Percentiles rank a stretch among this genome's conserved stretches.
phyloP scores from a whole-genome alignment of 2,797 vertebrate species.

The Falco biarmicus region DNA sequence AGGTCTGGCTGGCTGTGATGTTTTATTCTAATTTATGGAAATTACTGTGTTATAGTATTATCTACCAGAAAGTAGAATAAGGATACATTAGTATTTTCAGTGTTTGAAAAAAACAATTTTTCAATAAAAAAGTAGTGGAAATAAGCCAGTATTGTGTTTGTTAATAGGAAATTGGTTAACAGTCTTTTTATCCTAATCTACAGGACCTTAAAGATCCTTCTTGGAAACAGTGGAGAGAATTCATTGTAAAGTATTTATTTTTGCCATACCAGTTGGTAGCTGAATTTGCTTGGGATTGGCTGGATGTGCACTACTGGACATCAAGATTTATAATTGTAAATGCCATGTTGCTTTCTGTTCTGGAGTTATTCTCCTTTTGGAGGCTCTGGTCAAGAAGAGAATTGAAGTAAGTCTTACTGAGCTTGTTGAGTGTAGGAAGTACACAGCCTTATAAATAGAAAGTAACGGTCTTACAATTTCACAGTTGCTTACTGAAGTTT shows the following conservation, averaged over 20 bases:
- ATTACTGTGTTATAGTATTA: neutral
- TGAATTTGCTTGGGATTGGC: conserved; percentile 96
- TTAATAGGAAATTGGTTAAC: neutral
- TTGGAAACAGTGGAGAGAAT: conserved; percentile 91
- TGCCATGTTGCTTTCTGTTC: conserved; percentile 88
- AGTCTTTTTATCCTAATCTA: neutral
- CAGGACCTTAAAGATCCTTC: conserved; percentile 84
- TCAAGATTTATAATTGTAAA: conserved; percentile 92
- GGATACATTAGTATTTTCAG: neutral
- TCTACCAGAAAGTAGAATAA: neutral
- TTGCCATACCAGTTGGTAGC: conserved; percentile 93
- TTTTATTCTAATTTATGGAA: neutral
- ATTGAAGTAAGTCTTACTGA: conserved; percentile 81
- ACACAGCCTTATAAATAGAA: neutral
- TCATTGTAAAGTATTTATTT: conserved; percentile 88
- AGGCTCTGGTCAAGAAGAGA: conserved; percentile 85
- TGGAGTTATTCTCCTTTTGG: conserved; percentile 89
- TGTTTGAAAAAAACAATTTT: neutral
- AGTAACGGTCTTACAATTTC: neutral
- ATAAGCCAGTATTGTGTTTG: neutral
- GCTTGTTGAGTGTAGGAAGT: neutral
- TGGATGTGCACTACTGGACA: conserved; percentile 93
- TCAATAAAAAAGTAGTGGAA: neutral
- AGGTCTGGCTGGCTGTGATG: neutral
- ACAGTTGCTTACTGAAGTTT: neutral